These are phyloP conservation scores for Xiphias gladius DNA, from an alignment of 2,113 vertebrate genomes.

Conservation along the genomic window DNA sequence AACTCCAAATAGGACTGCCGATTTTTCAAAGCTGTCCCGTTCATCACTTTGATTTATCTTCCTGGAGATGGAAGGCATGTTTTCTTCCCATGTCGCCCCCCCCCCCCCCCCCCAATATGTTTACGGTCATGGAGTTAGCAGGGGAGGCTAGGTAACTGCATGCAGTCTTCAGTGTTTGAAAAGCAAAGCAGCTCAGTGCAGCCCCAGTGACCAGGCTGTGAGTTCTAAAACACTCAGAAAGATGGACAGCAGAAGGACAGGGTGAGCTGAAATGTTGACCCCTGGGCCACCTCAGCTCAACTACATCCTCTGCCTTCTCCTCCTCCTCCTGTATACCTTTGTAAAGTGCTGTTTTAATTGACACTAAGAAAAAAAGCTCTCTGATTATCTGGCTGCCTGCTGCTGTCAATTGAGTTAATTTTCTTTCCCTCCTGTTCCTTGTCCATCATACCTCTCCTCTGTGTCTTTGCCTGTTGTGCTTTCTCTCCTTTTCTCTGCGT, in stretches of 20 bases:
- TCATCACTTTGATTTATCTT: slow-evolving; percentile 75
- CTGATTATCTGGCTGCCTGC: slow-evolving; percentile 56
- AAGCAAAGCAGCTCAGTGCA: slow-evolving; percentile 46
- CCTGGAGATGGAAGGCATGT: slow-evolving; percentile 48
- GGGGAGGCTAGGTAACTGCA: slow-evolving; percentile 35
- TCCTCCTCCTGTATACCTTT: slow-evolving; percentile 43
- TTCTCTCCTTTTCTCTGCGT: slow-evolving; percentile 7
- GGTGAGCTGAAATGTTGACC: slow-evolving; percentile 60
- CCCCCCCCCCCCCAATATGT: background rate
- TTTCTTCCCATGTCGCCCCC: slow-evolving; percentile 28
- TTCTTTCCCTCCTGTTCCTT: slow-evolving; percentile 45
- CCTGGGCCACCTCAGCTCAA: slow-evolving; percentile 48
- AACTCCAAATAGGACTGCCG: slow-evolving; percentile 65
- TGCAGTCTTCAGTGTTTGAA: slow-evolving; percentile 28
- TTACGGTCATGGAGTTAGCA: slow-evolving; percentile 45
- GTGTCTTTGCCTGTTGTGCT: slow-evolving; percentile 23
- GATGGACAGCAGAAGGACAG: slow-evolving; percentile 62
- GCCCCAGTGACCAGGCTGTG: slow-evolving; percentile 6
- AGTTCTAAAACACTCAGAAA: slow-evolving; percentile 32
- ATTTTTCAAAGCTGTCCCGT: slow-evolving; percentile 67
- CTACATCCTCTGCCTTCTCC: slow-evolving; percentile 45
- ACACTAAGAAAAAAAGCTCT: slow-evolving; percentile 44
- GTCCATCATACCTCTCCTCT: slow-evolving; percentile 57
- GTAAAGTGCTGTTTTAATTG: slow-evolving; percentile 72
- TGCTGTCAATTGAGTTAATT: slow-evolving; percentile 62